Evolutionary conservation across 2,797 vertebrate species (phyloP), one percentile per base, ranked within the genome.

Genomic region (Poeciliopsis presidionis): DNA sequence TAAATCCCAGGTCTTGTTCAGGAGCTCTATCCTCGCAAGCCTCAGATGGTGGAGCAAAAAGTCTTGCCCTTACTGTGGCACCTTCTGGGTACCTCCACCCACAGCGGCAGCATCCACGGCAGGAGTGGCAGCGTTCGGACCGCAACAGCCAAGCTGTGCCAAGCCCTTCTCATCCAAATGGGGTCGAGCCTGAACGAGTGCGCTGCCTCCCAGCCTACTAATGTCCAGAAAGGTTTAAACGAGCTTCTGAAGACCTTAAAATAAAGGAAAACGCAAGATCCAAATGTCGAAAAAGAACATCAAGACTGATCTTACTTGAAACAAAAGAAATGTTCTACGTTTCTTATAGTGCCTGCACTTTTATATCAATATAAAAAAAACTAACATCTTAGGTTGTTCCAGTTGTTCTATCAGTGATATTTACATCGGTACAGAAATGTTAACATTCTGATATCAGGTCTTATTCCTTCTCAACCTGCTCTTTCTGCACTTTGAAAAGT

Each of bases 31-130:
- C 96, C 96, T 0, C 96, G 96, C 63, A 98, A 96, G 90, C 97
- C 97, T 33, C 94, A 95, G 5, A 91, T 96, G 20, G 96, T 97
- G 81, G 97, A 98, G 91, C 97, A 98, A 89, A 97, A 96, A 86
- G 97, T 95, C 16, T 89, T 97, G 45, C 95, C 92, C 2, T 94
- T 98, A 82, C 95, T 99, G 43, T 98, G 98, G 97, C 97, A 98
- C 82, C 97, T 98, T 12, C 94, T 98, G 89, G 96, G 97, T 55
- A 94, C 93, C 73, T 91, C 95, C 33, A 95, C 93, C 9, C 93
- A 94, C 84, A 96, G 96, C 11, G 95, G 97, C 82, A 95, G 94
- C 12, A 78, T 96, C 71, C 95, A 96, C 3, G 95, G 96, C 43
- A 92, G 96, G 0, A 93, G 95, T 0, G 95, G 96, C 70, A 97